Base-by-base conservation (phyloP, 2,113 vertebrate genomes). In the Cyanoderma ruficeps region DNA sequence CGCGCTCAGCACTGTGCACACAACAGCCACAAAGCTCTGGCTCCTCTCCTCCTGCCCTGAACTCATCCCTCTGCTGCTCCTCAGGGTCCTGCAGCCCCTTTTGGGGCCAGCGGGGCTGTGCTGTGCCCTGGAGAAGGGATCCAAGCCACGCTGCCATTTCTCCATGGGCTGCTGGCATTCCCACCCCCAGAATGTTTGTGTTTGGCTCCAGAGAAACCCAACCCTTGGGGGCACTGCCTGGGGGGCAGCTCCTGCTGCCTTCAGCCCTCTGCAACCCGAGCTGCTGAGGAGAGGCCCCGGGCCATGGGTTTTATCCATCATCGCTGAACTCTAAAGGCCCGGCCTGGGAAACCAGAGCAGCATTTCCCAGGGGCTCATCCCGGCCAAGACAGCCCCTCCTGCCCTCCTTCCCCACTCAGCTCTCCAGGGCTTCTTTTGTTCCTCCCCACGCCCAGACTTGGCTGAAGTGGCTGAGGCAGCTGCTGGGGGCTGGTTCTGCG, bases 191-290 rank as follows among this genome's bases (percentile, higher is more conserved):
- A 20, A 1, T 86, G 96, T 49, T 92, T 64, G 78, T 86, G 33
- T 15, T 94, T 89, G 81, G 71, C 96, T 96, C 96, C 93, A 87
- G 81, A 44, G 93, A 96, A 97, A 95, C 53, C 70, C 78, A 94
- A 91, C 56, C 74, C 90, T 74, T 20, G 13, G 7, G 70, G 75
- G 65, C 72, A 35, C 65, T 12, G 84, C 84, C 1, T 52, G 81
- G 77, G 81, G 86, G 53, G 42, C 76, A 39, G 47, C 5, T 67
- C 71, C 92, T 0, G 39, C 83, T 78, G 68, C 9, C 69, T 19
- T 5, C 72, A 77, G 75, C 83, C 65, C 83, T 19, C 85, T 89
- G 93, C 90, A 83, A 84, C 94, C 94, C 25, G 88, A 92, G 90
- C 93, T 82, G 93, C 74, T 8, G 25, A 72, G 86, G 56, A 81